Evolutionary conservation across 2,797 vertebrate species (phyloP), one percentile per base, ranked within the genome.

Genomic region (Rachycentron canadum): DNA sequence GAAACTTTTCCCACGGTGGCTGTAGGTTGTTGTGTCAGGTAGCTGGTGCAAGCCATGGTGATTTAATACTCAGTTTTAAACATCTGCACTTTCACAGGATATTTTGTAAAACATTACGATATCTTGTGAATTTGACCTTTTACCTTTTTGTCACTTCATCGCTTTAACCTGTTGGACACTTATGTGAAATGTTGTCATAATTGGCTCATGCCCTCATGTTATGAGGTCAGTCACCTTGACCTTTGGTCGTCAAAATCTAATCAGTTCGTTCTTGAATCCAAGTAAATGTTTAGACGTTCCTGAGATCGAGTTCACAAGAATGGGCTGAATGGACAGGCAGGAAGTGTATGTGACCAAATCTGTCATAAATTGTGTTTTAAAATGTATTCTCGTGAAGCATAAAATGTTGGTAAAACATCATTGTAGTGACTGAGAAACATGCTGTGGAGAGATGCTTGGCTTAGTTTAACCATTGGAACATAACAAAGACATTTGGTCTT

Each of bases 11-110:
- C 9, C 9, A 61, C 23, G 7, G 36, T 1, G 7, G 14, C 25
- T 5, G 4, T 5, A 55, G 55, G 56, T 45, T 52, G 30, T 40
- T 59, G 49, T 73, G 53, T 75, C 69, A 65, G 63, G 19, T 61
- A 73, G 0, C 47, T 69, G 45, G 3, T 30, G 43, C 8, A 34
- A 59, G 23, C 17, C 2, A 10, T 17, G 2, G 55, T 10, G 19
- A 69, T 55, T 30, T 61, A 62, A 16, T 21, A 25, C 21, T 76
- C 19, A 36, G 2, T 55, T 59, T 53, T 17, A 60, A 34, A 45
- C 13, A 61, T 36, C 10, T 47, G 40, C 26, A 49, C 12, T 60
- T 60, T 73, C 6, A 67, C 25, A 10, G 40, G 38, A 4, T n/a
- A n/a, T n/a, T n/a, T n/a, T n/a, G n/a, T n/a, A n/a, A n/a, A n/a